Conservation (phyloP, 2,797 vertebrate species). For the Petrocephalus sullivani region DNA sequence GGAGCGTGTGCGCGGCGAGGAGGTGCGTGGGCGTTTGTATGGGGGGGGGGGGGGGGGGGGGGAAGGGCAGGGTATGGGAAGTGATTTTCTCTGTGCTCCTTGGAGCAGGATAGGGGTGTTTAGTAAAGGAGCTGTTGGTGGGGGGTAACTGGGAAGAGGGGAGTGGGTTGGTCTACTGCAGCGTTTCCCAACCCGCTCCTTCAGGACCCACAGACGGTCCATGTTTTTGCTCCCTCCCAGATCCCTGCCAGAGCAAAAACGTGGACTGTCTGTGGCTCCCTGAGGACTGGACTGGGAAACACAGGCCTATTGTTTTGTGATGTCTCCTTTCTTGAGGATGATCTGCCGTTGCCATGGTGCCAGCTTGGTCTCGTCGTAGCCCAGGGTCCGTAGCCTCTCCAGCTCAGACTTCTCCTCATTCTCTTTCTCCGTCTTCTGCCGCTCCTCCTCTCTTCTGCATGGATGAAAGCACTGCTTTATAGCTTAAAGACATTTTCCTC, state of each 20-base stretch:
- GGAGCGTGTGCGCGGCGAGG: too few relatives aligned
- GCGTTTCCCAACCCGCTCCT: background rate
- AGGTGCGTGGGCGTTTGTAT: too few relatives aligned
- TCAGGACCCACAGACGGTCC: background rate
- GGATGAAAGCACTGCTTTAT: background rate
- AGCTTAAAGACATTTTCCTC: background rate
- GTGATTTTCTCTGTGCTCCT: background rate
- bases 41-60: background rate
- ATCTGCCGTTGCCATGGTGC: constrained; percentile 96
- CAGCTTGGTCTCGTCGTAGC: constrained; percentile 93
- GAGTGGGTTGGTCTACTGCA: constrained; percentile 13
- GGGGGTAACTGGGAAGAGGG: background rate
- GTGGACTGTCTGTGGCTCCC: background rate
- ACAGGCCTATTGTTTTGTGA: constrained; percentile 76
- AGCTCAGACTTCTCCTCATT: constrained; percentile 79
- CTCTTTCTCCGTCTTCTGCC: constrained; percentile 71
- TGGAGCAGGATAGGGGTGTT: background rate
- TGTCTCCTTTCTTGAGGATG: constrained; percentile 94
- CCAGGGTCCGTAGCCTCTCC: constrained; percentile 86
- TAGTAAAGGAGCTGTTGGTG: background rate
- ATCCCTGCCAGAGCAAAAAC: background rate
- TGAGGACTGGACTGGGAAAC: background rate
- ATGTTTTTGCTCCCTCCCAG: background rate
- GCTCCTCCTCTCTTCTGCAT: constrained; percentile 79
- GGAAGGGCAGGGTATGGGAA: background rate